A percentile compares a stretch with the other conserved stretches of the same genome.
phyloP scores from a whole-genome alignment of 1,140 invertebrate species.

The Hypsibius dujardini region DNA sequence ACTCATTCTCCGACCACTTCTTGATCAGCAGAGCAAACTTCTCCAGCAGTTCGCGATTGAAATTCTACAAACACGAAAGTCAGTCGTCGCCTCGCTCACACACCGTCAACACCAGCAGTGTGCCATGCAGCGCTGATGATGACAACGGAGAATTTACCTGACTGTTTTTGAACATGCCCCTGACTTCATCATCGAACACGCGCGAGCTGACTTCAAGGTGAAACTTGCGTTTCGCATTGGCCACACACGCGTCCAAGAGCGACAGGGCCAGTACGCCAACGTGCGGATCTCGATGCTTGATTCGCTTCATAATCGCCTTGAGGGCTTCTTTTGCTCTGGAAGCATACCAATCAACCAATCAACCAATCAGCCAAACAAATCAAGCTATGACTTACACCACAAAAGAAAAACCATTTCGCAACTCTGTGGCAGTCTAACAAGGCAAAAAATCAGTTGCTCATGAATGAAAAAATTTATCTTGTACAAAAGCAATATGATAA shows the following conservation, averaged over 20 bases:
- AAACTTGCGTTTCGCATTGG: constrained; percentile 77
- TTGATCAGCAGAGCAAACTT: constrained; percentile 63
- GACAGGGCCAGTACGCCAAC: constrained; percentile 74
- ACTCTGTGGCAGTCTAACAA: no score
- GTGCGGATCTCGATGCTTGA: constrained; percentile 78
- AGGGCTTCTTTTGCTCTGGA: constrained; percentile 61
- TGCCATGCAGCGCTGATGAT: no score
- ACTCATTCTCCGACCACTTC: constrained; percentile 86
- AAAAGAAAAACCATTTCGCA: no score
- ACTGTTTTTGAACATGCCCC: constrained; percentile 44
- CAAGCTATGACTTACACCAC: no score
- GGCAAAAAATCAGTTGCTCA: no score
- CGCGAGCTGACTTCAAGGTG: constrained; percentile 84
- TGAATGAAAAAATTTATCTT: no score
- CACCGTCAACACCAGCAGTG: no score
- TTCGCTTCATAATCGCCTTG: constrained; percentile 60
- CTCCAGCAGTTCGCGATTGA: constrained; percentile 47
- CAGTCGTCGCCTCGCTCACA: no score
- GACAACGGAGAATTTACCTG: constrained; percentile 29
- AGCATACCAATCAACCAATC: constrained; percentile 20
- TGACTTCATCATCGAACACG: constrained; percentile 76
- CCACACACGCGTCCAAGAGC: constrained; percentile 82
- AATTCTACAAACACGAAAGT: constrained; percentile 27
- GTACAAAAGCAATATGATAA: no score
- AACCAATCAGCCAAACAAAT: no score